phyloP scores from a whole-genome alignment of 2,888 invertebrate genomes.

The Harpagoxenus sublaevis region DNA sequence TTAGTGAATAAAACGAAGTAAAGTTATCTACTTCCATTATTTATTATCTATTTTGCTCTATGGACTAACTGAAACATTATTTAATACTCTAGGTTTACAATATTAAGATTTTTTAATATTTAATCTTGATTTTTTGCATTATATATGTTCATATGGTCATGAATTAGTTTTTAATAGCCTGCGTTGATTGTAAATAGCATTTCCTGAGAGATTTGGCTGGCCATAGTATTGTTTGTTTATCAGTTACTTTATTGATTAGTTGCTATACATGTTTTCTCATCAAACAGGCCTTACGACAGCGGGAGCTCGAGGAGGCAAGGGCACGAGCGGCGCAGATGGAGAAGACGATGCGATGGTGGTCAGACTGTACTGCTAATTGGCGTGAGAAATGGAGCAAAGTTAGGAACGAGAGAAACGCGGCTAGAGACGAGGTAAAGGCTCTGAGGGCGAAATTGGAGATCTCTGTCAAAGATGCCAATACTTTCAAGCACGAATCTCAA shows the following conservation, averaged over 20 bases:
- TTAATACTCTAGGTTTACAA: neutral
- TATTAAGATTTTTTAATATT: neutral
- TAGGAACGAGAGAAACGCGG: constrained; percentile 96
- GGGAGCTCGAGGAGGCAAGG: constrained; percentile 97
- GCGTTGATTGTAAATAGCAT: neutral
- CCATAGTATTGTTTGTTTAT: neutral
- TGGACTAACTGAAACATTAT: neutral
- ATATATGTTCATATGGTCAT: neutral
- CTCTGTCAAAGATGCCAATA: constrained; percentile 91
- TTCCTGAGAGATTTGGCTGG: neutral
- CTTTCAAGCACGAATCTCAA: constrained; percentile 92
- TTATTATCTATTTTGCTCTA: neutral
- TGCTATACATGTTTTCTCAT: neutral
- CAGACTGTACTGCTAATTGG: constrained; percentile 99
- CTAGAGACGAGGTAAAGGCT: constrained; percentile 95
- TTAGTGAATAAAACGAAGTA: neutral
- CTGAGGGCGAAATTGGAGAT: constrained; percentile 93
- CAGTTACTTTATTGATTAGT: neutral
- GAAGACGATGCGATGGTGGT: constrained; percentile 99
- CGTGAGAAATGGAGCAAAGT: constrained; percentile 98
- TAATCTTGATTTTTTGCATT: neutral
- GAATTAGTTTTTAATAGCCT: neutral
- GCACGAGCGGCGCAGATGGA: constrained; percentile 99
- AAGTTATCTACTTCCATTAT: neutral
- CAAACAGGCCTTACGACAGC: constrained; percentile 88